These are phyloP conservation scores for Borostomias antarcticus DNA, from an alignment of 2,797 vertebrate genomes.

Conservation along the genomic window DNA sequence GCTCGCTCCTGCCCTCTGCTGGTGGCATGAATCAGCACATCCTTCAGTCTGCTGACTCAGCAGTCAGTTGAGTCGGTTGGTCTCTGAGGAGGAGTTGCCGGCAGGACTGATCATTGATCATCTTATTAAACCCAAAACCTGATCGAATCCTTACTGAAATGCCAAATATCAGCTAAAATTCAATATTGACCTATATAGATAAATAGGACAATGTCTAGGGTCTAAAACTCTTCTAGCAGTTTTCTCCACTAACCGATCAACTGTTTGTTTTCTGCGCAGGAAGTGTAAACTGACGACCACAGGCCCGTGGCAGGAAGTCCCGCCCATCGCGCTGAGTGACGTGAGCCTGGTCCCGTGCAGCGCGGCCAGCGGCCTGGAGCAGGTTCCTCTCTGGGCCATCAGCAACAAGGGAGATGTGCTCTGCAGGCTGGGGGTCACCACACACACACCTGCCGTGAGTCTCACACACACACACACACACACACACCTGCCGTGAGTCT, in stretches of 20 bases:
- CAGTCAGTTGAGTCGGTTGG: neutral
- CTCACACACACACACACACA: slow-evolving; percentile 2
- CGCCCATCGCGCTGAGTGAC: slow-evolving; percentile 86
- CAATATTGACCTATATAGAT: too few relatives aligned
- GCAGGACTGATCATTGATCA: too few relatives aligned
- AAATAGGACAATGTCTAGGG: too few relatives aligned
- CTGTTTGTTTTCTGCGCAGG: slow-evolving; percentile 65
- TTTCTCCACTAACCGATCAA: neutral
- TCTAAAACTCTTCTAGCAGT: too few relatives aligned
- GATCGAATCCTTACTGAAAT: too few relatives aligned
- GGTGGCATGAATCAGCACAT: neutral
- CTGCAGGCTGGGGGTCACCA: slow-evolving; percentile 88
- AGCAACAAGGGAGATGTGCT: slow-evolving; percentile 97
- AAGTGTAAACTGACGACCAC: slow-evolving; percentile 94
- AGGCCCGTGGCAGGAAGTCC: slow-evolving; percentile 95
- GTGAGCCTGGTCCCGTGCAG: slow-evolving; percentile 86
- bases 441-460: slow-evolving; percentile 87
- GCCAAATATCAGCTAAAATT: too few relatives aligned
- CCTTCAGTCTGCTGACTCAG: slow-evolving; percentile 4
- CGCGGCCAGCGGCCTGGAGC: slow-evolving; percentile 65
- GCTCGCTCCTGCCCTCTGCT: neutral
- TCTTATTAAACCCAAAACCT: too few relatives aligned
- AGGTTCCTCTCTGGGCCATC: slow-evolving; percentile 90
- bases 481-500: neutral
- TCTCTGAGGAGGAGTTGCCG: neutral